These are phyloP conservation scores for Idris sp. DNA, from an alignment of 1,140 invertebrate genomes.

Conservation along the genomic window DNA sequence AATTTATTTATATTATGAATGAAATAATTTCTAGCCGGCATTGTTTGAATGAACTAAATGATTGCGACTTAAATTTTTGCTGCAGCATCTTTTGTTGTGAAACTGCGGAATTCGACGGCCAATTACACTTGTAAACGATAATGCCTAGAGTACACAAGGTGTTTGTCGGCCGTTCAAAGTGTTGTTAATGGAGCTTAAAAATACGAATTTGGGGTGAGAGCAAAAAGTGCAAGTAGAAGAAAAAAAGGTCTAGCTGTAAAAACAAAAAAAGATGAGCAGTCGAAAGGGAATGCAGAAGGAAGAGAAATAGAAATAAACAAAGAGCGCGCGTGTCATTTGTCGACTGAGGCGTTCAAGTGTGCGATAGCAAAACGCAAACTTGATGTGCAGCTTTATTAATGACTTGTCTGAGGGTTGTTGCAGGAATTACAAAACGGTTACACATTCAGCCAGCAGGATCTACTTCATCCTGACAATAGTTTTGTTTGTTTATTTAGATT, in stretches of 20 bases:
- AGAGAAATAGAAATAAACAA: slow-evolving; percentile 54
- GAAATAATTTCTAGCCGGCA: slow-evolving; percentile 14
- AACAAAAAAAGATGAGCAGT: slow-evolving; percentile 6
- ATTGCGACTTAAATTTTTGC: slow-evolving; percentile 8
- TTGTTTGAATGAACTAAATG: slow-evolving; percentile 25
- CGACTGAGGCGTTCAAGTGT: slow-evolving; percentile 59
- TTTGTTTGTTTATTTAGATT: slow-evolving; percentile 44
- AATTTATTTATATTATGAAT: slow-evolving; percentile 14
- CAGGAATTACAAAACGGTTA: slow-evolving; percentile 44
- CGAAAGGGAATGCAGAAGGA: slow-evolving; percentile 29
- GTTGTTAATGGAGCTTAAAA: slow-evolving; percentile 60
- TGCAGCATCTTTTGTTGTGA: slow-evolving; percentile 24
- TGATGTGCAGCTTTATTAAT: slow-evolving; percentile 59
- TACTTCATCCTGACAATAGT: slow-evolving; percentile 48
- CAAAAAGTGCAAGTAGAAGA: slow-evolving; percentile 10
- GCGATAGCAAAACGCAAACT: slow-evolving; percentile 48
- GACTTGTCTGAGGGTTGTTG: slow-evolving; percentile 47
- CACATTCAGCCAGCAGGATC: slow-evolving; percentile 31
- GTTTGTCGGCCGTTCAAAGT: slow-evolving; percentile 61
- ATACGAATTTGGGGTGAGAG: slow-evolving; percentile 36
- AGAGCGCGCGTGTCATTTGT: slow-evolving; percentile 57
- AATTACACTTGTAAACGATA: slow-evolving; percentile 54
- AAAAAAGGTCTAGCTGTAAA: slow-evolving; percentile 17
- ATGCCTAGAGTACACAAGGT: slow-evolving; percentile 32
- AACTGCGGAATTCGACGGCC: slow-evolving; percentile 40